These are phyloP conservation scores for Entosphenus tridentatus DNA, from an alignment of 2,113 vertebrate species.

Conservation along the genomic window DNA sequence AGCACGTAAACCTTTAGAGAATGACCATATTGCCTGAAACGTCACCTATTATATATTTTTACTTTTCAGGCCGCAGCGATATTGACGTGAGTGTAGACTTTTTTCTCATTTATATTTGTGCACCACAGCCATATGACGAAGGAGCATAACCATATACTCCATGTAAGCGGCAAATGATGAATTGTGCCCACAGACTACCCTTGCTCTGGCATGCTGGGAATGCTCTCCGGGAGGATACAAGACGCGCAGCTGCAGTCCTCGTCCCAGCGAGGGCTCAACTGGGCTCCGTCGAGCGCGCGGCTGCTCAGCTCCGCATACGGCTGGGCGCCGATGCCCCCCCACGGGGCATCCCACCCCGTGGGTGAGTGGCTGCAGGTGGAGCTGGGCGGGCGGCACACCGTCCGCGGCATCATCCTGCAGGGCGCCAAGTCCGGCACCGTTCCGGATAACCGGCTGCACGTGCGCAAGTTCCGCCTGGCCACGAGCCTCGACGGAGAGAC, in stretches of 20 bases:
- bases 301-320: slow-evolving; percentile 76
- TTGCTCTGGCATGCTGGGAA: slow-evolving; percentile 75
- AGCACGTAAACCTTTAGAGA: no score
- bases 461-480: slow-evolving; percentile 74
- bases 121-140: no score
- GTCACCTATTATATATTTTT: no score
- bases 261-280: slow-evolving; percentile 68
- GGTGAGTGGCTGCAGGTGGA: slow-evolving; percentile 92
- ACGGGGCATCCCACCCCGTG: slow-evolving; percentile 37
- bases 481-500: slow-evolving; percentile 73
- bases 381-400: slow-evolving; percentile 44
- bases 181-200: slow-evolving; percentile 38
- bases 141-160: no score
- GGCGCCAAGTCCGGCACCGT: slow-evolving; percentile 46
- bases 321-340: slow-evolving; percentile 62
- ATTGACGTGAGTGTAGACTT: no score
- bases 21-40: no score
- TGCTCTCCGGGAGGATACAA: slow-evolving; percentile 68
- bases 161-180: no score
- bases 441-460: slow-evolving; percentile 60
- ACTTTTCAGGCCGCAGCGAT: no score
- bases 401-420: slow-evolving; percentile 74
- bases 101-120: no score
- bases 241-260: slow-evolving; percentile 80
- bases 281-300: slow-evolving; percentile 56